These are phyloP conservation scores for Chaetodon trifasciatus DNA, from an alignment of 2,797 vertebrate species.

Conservation along the genomic window DNA sequence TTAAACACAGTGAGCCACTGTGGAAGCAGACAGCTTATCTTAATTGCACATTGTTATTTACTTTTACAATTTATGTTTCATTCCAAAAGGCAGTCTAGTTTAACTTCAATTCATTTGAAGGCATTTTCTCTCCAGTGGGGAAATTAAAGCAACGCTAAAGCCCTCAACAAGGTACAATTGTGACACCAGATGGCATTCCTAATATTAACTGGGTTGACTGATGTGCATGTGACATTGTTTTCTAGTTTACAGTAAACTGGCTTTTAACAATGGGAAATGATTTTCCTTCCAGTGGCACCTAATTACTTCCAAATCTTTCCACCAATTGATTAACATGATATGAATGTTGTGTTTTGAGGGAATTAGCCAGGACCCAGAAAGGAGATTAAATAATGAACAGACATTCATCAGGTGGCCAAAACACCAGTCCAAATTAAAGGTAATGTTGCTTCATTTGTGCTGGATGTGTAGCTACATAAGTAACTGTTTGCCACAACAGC, in stretches of 20 bases:
- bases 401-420: background rate
- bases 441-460: background rate
- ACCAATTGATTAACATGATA: background rate
- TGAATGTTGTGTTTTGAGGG: background rate
- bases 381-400: background rate
- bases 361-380: background rate
- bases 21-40: constrained; percentile 10
- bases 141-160: background rate
- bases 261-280: background rate
- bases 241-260: background rate
- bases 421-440: background rate
- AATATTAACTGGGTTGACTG: background rate
- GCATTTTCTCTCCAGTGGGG: background rate
- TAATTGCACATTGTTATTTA: constrained; percentile 43
- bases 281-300: background rate
- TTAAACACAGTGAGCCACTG: constrained; percentile 43
- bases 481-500: background rate
- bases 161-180: background rate
- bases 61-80: constrained; percentile 38
- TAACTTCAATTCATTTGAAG: background rate
- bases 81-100: constrained; percentile 17
- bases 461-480: background rate
- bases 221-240: background rate
- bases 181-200: background rate
- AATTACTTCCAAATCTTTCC: background rate